Base-by-base conservation (phyloP, 2,888 invertebrate species). In the Helobdella robusta region DNA sequence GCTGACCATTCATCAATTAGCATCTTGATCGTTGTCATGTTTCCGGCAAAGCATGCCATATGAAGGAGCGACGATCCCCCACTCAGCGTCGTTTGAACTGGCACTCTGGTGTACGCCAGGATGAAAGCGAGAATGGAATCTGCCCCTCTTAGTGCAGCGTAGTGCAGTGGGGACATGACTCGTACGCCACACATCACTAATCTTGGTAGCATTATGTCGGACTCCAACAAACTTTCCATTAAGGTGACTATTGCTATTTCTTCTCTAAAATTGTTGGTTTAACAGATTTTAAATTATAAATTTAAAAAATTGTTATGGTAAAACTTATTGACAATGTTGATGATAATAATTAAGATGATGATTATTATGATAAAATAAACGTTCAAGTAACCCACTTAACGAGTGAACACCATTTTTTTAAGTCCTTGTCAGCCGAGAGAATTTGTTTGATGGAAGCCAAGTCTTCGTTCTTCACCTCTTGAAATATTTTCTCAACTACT, bases 1-100 rank as follows among this genome's bases (percentile, higher is more conserved):
- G 69, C 70, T 11, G 15, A 44, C 35, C 62, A 67, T 15, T 68
- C 59, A 5, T 70, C 67, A 8, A 68, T 20, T 25, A 71, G 60
- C 34, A 71, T 23, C 0, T 60, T 34, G 23, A 70, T 66, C 15
- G 67, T 68, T 44, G 65, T 63, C 1, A 54, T 8, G 30, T 64
- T 62, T 8, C 70, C 71, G 46, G 68, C 67, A 46, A 71, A 70
- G 59, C 66, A 60, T 20, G 71, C 71, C 36, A 71, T 50, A 44
- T 71, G 71, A 8, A 70, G 66, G 2, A 69, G 66, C 3, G 69
- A 68, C 20, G 66, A 70, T 0, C 71, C 70, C 1, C 67, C 54
- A 3, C 44, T 20, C 20, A 68, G 64, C 5, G 50, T 25, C 25
- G 64, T 50, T 35, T 71, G 70, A 6, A 68, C 68, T n/a, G 71